Evolutionary conservation across 2,113 vertebrate genomes (phyloP).

Genomic region (Terrapene triunguis): DNA sequence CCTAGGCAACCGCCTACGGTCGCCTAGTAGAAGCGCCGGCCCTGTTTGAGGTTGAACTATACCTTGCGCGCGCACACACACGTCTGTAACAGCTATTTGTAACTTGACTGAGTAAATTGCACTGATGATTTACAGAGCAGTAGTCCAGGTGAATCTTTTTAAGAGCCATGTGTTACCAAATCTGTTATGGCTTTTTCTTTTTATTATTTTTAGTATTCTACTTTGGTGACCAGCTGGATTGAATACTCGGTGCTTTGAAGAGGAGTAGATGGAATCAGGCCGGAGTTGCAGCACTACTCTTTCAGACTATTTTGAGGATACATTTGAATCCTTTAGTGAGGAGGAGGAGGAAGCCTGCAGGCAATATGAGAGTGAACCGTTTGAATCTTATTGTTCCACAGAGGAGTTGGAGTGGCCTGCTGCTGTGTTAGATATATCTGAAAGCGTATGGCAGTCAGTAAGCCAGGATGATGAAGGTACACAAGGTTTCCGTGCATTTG

Average conservation of each 20-base stretch:
- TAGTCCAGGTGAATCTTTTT: not conserved
- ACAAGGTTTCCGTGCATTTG: not conserved
- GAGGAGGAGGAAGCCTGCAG: not conserved
- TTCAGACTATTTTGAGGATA: constrained; percentile 14
- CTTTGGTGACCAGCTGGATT: not conserved
- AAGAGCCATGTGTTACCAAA: not conserved
- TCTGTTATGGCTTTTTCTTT: not conserved
- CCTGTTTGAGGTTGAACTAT: not conserved
- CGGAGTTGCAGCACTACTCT: not conserved
- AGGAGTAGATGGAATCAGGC: not conserved
- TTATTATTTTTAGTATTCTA: not conserved
- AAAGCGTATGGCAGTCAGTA: not conserved
- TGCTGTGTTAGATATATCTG: accelerated
- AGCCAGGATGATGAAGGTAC: not conserved
- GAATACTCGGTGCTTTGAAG: not conserved
- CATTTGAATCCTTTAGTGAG: constrained; percentile 18
- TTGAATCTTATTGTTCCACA: not conserved
- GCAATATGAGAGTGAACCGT: not conserved
- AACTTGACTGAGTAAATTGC: not conserved
- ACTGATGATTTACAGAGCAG: not conserved
- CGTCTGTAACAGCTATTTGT: not conserved
- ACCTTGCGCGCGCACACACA: not conserved
- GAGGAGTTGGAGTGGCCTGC: not conserved
- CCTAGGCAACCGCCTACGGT: no score
- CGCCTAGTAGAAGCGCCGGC: no score